Evolutionary conservation across 2,888 invertebrate species (phyloP).

Genomic region (Carcina quercana): DNA sequence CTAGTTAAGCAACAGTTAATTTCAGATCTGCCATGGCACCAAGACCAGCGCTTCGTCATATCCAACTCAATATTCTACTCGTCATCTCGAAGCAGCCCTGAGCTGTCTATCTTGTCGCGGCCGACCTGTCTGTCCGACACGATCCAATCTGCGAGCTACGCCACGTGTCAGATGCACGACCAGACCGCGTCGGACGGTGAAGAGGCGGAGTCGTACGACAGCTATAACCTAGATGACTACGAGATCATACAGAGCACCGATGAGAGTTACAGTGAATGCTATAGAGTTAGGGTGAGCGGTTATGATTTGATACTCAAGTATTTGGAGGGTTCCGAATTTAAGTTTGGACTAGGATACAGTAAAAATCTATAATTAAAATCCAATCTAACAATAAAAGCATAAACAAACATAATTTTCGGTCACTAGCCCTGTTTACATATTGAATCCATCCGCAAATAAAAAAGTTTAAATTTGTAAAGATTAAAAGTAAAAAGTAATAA

Average conservation of each 20-base stretch:
- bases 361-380: too few species aligned
- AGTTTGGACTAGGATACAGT: too few species aligned
- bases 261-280: slow-evolving; percentile 36
- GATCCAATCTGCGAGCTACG: not conserved
- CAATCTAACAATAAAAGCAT: too few species aligned
- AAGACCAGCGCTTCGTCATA: slow-evolving; percentile 42
- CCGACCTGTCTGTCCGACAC: slow-evolving; percentile 12
- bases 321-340: too few species aligned
- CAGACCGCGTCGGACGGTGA: slow-evolving; percentile 41
- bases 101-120: not conserved
- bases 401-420: too few species aligned
- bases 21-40: slow-evolving; percentile 61
- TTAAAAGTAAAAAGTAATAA: too few species aligned
- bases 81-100: slow-evolving; percentile 24
- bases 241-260: slow-evolving; percentile 51
- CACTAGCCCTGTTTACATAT: too few species aligned
- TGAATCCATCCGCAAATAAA: too few species aligned
- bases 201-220: slow-evolving; percentile 48
- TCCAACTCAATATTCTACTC: slow-evolving; percentile 53
- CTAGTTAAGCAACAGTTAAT: too few species aligned
- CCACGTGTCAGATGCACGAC: slow-evolving; percentile 3
- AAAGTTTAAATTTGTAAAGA: too few species aligned
- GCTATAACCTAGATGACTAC: slow-evolving; percentile 56
- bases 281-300: slow-evolving; percentile 26
- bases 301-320: too few species aligned